Percentiles rank a stretch among this genome's conserved stretches.
phyloP scores from a whole-genome alignment of 92 coral and sea anemone species.

The Palythoa grandiflora region DNA sequence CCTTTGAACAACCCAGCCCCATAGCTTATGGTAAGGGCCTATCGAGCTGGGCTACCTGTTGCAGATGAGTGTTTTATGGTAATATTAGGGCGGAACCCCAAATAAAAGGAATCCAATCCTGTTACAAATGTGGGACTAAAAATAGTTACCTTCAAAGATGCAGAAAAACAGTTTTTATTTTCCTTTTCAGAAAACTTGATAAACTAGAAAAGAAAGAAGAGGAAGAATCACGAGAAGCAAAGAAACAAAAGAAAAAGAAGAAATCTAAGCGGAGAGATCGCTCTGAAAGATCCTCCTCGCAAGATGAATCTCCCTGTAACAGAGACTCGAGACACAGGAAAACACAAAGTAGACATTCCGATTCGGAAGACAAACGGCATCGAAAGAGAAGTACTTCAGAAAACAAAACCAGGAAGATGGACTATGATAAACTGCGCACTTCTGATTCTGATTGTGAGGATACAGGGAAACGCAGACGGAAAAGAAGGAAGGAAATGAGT shows the following conservation, averaged over 20 bases:
- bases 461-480: neutral
- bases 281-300: neutral
- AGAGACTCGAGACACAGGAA: conserved; percentile 17
- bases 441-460: neutral
- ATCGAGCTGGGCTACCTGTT: no score
- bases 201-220: conserved; percentile 62
- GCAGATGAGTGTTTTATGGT: no score
- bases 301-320: neutral
- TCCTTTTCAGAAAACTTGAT: conserved; percentile 62
- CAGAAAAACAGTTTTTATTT: neutral
- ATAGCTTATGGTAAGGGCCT: no score
- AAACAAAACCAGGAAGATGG: neutral
- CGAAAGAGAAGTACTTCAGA: conserved; percentile 16
- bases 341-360: conserved; percentile 13
- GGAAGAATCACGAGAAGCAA: conserved; percentile 14
- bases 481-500: neutral
- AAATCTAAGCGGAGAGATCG: conserved; percentile 36
- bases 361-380: neutral
- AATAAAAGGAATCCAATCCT: no score
- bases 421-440: neutral
- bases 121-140: no score
- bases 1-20: no score
- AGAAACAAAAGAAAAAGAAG: conserved; percentile 35
- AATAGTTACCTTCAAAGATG: no score
- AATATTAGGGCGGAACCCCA: no score